Evolutionary conservation across 2,888 invertebrate species (phyloP).

Genomic region (Smittia aterrima): DNA sequence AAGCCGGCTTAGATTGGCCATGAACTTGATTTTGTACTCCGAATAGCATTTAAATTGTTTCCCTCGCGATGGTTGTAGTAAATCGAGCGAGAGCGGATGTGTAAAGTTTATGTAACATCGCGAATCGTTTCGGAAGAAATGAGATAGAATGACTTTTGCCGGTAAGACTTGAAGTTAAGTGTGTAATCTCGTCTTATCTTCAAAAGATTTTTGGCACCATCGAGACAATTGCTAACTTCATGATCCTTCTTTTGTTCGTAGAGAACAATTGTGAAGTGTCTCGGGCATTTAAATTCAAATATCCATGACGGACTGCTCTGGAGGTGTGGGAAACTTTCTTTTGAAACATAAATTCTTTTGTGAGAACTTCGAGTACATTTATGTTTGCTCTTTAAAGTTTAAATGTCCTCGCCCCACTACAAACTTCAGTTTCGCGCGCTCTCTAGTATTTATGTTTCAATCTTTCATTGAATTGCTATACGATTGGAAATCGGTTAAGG

Average conservation of each 20-base stretch:
- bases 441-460: not conserved
- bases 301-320: not conserved
- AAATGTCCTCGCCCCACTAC: not conserved
- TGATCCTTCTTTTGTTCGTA: not conserved
- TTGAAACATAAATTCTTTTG: not conserved
- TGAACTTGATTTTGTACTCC: slow-evolving; percentile 36
- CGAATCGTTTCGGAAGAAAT: not conserved
- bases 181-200: not conserved
- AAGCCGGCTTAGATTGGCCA: slow-evolving; percentile 36
- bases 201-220: not conserved
- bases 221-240: not conserved
- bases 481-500: slow-evolving; percentile 15
- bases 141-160: not conserved
- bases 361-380: not conserved
- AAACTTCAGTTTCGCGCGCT: not conserved
- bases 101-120: not conserved
- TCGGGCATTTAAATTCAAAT: not conserved
- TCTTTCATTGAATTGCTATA: not conserved
- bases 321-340: slow-evolving; percentile 9
- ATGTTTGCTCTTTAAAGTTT: not conserved
- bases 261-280: not conserved
- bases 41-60: not conserved
- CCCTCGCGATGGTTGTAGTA: not conserved
- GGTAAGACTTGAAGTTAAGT: too few relatives aligned
- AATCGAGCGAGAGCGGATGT: not conserved